Conservation (phyloP, 2,888 invertebrate genomes). For the Sturmia bella region DNA sequence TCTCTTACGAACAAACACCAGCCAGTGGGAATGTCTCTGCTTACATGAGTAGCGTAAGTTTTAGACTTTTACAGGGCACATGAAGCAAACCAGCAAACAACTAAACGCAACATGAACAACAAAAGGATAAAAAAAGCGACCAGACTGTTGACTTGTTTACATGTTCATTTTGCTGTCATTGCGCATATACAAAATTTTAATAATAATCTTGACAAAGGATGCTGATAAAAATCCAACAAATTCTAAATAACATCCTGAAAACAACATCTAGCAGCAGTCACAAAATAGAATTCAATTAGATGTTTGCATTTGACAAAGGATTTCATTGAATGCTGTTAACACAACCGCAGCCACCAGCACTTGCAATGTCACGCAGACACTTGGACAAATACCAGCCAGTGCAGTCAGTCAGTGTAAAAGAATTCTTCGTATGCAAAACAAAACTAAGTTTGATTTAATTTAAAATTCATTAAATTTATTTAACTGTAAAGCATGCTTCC, state of each 20-base stretch:
- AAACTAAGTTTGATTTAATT: conserved; percentile 57
- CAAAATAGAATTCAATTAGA: conserved; percentile 67
- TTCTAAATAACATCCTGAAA: conserved; percentile 65
- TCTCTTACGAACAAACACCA: conserved; percentile 26
- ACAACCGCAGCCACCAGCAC: conserved; percentile 50
- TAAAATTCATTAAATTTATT: conserved; percentile 67
- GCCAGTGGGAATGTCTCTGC: conserved; percentile 33
- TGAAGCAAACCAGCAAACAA: background rate
- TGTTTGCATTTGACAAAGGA: conserved; percentile 66
- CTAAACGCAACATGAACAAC: conserved; percentile 10
- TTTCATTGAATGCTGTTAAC: conserved; percentile 54
- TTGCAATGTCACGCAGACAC: conserved; percentile 32
- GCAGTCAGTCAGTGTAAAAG: background rate
- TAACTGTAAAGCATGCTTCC: conserved; percentile 66
- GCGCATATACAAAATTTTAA: conserved; percentile 63
- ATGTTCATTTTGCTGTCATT: conserved; percentile 54
- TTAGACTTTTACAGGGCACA: conserved; percentile 15
- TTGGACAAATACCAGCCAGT: conserved; percentile 23
- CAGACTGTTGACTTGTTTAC: conserved; percentile 59
- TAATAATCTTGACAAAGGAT: conserved; percentile 68
- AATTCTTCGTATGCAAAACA: background rate
- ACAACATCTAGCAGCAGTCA: conserved; percentile 44
- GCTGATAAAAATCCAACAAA: conserved; percentile 56
- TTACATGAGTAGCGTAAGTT: conserved; percentile 48
- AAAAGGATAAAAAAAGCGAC: conserved; percentile 18